A percentile compares a stretch with the other conserved stretches of the same genome.
Conservation (phyloP, 2,797 vertebrate species). For the Galaxias olidus region DNA sequence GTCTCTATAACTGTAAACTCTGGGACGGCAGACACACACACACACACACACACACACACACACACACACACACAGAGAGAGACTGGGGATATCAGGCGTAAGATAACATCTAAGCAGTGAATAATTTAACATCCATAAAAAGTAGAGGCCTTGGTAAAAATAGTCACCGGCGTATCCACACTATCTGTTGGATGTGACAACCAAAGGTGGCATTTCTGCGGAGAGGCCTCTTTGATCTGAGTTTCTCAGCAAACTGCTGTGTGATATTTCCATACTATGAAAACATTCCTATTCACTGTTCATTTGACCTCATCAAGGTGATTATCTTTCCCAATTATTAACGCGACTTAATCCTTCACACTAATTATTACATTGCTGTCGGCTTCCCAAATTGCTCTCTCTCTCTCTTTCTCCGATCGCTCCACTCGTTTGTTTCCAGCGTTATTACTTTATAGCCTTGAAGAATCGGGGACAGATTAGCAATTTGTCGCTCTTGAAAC, state of each 20-base stretch:
- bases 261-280: neutral
- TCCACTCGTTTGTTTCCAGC: slow-evolving; percentile 5
- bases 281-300: neutral
- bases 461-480: slow-evolving; percentile 17
- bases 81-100: too few species aligned
- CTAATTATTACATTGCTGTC: slow-evolving; percentile 13
- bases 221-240: too few species aligned
- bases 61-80: neutral
- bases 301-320: slow-evolving; percentile 4
- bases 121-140: too few species aligned
- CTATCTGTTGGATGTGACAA: too few species aligned
- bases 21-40: neutral
- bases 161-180: too few species aligned
- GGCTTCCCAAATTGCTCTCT: slow-evolving; percentile 7
- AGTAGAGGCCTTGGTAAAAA: too few species aligned
- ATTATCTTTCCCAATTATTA: slow-evolving; percentile 4
- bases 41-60: neutral
- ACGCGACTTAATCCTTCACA: slow-evolving; percentile 12
- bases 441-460: slow-evolving; percentile 14
- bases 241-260: neutral
- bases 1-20: too few species aligned
- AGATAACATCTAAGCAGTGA: too few species aligned
- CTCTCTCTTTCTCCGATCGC: slow-evolving; percentile 7
- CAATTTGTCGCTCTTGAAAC: neutral
- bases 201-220: too few species aligned